phyloP scores from a whole-genome alignment of 1,140 invertebrate genomes.

The Drosophila chauvacae region DNA sequence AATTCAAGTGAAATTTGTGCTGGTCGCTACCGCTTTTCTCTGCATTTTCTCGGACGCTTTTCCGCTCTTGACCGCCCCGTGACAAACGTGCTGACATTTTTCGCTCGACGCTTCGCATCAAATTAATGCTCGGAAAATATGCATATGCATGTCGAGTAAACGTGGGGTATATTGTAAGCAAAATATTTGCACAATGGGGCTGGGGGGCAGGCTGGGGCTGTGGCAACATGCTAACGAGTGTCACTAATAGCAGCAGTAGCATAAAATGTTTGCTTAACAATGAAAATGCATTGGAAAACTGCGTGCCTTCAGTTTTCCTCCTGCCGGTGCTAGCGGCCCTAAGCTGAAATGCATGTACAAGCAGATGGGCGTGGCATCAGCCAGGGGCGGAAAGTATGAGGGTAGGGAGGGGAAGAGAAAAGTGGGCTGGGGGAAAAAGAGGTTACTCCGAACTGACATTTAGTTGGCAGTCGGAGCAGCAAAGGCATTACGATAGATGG shows the following conservation, averaged over 20 bases:
- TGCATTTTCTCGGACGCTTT: conserved; percentile 38
- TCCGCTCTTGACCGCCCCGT: conserved; percentile 6
- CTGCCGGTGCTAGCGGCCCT: conserved; percentile 5
- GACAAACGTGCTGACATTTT: conserved; percentile 64
- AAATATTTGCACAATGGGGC: conserved; percentile 51
- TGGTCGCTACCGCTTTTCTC: conserved; percentile 2
- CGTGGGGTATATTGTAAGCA: conserved; percentile 59
- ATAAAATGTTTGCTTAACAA: conserved; percentile 69
- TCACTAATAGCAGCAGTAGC: conserved; percentile 64
- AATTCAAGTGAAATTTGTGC: conserved; percentile 33
- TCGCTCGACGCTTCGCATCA: conserved; percentile 57
- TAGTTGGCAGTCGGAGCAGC: conserved; percentile 65
- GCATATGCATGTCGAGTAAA: conserved; percentile 66
- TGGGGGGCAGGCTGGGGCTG: neutral
- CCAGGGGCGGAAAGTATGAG: conserved; percentile 5
- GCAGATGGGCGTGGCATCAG: conserved; percentile 13
- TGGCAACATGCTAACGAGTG: conserved; percentile 62
- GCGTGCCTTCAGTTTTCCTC: conserved; percentile 47
- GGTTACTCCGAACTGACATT: conserved; percentile 54
- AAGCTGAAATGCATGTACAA: conserved; percentile 65
- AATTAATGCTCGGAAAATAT: conserved; percentile 71
- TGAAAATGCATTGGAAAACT: conserved; percentile 67
- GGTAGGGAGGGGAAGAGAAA: neutral
- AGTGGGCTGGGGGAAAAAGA: neutral
- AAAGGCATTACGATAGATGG: conserved; percentile 45